Evolutionary conservation across 92 coral and sea anemone species (phyloP).

Genomic region (Paragorgia papillata): DNA sequence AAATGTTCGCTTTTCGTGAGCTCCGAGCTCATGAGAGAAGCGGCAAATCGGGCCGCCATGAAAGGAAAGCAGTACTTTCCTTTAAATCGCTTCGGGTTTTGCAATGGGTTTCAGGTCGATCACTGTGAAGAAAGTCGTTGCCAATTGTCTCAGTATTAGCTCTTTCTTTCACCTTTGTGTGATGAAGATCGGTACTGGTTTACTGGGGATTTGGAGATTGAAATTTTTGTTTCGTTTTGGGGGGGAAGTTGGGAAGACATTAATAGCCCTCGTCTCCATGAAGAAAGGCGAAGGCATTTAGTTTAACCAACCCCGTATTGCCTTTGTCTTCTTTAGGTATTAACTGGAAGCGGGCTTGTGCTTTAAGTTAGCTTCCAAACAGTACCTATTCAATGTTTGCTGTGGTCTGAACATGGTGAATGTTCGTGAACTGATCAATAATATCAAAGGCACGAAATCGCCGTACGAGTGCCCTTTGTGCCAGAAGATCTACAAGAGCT

Average conservation of each 20-base stretch:
- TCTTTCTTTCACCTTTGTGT: background rate
- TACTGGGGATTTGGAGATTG: background rate
- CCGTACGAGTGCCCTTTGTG: constrained; percentile 99
- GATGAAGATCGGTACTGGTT: constrained; percentile 12
- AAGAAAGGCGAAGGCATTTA: constrained; percentile 14
- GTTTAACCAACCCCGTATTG: constrained; percentile 26
- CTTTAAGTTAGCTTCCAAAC: background rate
- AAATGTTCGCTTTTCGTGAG: constrained; percentile 28
- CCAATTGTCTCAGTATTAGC: background rate
- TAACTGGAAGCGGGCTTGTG: background rate
- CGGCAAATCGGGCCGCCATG: constrained; percentile 25
- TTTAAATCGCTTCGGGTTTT: constrained; percentile 13
- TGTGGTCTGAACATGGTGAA: constrained; percentile 74
- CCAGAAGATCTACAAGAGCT: constrained; percentile 98
- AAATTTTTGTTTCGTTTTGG: constrained; percentile 18
- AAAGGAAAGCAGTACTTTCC: constrained; percentile 8
- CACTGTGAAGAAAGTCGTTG: constrained; percentile 5
- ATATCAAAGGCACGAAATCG: constrained; percentile 90
- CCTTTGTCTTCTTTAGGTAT: constrained; percentile 26
- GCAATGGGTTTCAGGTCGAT: constrained; percentile 13
- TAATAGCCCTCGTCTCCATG: background rate
- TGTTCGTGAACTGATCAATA: constrained; percentile 91
- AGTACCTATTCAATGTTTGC: constrained; percentile 33
- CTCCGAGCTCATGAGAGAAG: too few species aligned
- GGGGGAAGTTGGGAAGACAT: constrained; percentile 1